These are phyloP conservation scores for Mionectes olivaceus DNA, from an alignment of 2,797 vertebrate genomes.

Conservation along the genomic window DNA sequence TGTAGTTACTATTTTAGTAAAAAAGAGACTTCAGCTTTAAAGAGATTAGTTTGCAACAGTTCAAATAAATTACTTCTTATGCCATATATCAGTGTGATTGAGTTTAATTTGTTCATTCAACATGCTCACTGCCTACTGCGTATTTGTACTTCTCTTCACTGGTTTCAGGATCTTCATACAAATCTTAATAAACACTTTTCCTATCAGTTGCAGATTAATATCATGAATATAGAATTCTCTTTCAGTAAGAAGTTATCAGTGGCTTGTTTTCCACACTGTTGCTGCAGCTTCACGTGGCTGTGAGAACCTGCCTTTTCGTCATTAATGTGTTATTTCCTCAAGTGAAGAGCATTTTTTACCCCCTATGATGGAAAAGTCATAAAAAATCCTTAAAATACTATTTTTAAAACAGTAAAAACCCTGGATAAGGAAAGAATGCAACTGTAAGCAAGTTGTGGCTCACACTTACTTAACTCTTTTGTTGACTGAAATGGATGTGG, in stretches of 20 bases:
- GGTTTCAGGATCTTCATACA: neutral
- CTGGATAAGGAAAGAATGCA: neutral
- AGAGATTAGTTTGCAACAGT: neutral
- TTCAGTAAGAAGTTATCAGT: neutral
- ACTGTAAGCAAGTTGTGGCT: neutral
- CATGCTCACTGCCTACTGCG: neutral
- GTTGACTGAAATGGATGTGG: neutral
- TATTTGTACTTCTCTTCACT: conserved; percentile 4
- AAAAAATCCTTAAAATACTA: neutral
- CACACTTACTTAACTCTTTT: neutral
- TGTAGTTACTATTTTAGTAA: neutral
- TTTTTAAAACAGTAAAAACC: neutral
- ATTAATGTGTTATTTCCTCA: neutral
- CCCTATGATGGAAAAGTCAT: neutral
- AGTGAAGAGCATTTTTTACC: neutral
- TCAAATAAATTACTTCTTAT: neutral
- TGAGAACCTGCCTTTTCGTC: neutral
- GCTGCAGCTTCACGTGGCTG: neutral
- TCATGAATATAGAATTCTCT: neutral
- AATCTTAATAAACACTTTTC: neutral
- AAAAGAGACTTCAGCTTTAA: neutral
- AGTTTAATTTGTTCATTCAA: neutral
- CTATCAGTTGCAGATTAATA: neutral
- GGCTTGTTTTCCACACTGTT: neutral
- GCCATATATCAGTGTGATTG: neutral